These are phyloP conservation scores for Caiman crocodilus DNA, from an alignment of 2,797 vertebrate genomes.

Conservation along the genomic window DNA sequence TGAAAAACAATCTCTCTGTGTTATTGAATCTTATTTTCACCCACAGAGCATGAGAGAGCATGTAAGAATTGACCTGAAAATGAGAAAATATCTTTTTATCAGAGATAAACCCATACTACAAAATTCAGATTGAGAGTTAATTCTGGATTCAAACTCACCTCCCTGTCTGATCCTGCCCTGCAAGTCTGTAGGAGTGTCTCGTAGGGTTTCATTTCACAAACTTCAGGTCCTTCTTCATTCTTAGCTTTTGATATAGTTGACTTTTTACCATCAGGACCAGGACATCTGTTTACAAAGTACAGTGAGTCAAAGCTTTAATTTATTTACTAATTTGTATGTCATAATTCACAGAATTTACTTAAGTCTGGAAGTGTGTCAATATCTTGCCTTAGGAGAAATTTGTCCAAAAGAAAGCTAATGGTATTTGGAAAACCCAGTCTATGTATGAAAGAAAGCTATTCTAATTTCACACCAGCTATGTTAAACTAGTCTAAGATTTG, in stretches of 20 bases:
- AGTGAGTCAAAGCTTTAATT: constrained; percentile 40
- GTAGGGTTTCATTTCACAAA: not conserved
- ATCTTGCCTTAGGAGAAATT: not conserved
- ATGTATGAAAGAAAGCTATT: not conserved
- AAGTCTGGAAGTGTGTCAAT: not conserved
- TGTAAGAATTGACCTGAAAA: not conserved
- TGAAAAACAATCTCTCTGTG: not conserved
- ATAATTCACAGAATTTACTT: not conserved
- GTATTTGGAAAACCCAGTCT: constrained; percentile 31
- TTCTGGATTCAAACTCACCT: not conserved
- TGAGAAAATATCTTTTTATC: fast-evolving
- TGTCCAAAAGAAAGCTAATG: not conserved
- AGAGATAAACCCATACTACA: not conserved
- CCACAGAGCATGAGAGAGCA: not conserved
- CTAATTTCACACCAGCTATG: constrained; percentile 20
- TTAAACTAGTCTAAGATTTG: not conserved
- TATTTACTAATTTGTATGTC: constrained; percentile 2
- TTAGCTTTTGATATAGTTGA: constrained; percentile 7
- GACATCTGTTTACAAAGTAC: not conserved
- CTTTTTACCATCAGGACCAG: not conserved
- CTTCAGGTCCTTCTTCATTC: not conserved
- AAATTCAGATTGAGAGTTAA: not conserved
- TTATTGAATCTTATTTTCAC: not conserved
- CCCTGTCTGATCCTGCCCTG: not conserved
- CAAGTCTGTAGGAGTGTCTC: not conserved